Evolutionary conservation across 2,113 vertebrate genomes (phyloP).

Genomic region (Athene noctua): DNA sequence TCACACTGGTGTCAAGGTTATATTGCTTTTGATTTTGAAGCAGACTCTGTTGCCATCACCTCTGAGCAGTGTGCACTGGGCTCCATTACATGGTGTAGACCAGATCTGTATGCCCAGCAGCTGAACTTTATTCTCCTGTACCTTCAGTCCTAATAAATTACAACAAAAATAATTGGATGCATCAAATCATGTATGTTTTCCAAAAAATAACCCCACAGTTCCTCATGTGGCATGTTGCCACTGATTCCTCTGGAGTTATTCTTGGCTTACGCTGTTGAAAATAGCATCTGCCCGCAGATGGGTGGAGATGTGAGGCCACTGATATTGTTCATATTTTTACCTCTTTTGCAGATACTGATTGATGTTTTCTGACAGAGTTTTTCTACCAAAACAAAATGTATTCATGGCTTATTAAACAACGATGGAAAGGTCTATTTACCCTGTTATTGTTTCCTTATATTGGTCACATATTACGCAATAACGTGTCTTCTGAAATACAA

Average conservation of each 20-base stretch:
- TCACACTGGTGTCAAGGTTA: background rate
- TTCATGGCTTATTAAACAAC: background rate
- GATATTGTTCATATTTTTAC: background rate
- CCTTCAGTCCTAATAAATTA: background rate
- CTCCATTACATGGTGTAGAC: background rate
- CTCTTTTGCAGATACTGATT: background rate
- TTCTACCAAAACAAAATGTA: background rate
- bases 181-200: rapidly evolving
- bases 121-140: background rate
- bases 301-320: background rate
- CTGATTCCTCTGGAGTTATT: background rate
- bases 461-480: background rate
- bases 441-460: background rate
- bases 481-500: background rate
- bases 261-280: background rate
- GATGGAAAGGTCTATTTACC: background rate
- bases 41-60: background rate
- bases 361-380: background rate
- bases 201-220: background rate
- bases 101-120: background rate
- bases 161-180: background rate
- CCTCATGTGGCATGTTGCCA: background rate
- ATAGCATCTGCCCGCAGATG: background rate
- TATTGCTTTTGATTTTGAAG: background rate
- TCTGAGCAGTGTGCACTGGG: background rate